A percentile compares a stretch with the other conserved stretches of the same genome.
These are phyloP conservation scores for Erynnis tages DNA, from an alignment of 2,888 invertebrate species.

Conservation along the genomic window DNA sequence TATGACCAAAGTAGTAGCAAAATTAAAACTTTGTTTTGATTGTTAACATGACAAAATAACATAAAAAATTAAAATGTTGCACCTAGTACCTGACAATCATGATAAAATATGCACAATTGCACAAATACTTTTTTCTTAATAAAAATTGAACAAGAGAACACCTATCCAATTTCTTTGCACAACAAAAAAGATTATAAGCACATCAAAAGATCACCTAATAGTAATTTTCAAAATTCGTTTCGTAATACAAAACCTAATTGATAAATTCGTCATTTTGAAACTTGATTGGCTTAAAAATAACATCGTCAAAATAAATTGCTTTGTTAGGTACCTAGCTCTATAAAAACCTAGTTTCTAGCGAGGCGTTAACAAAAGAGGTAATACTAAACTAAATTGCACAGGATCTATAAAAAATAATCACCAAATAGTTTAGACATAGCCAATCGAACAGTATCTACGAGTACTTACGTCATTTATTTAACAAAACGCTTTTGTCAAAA, in stretches of 20 bases:
- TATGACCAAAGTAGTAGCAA: too few relatives aligned
- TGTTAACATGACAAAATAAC: too few relatives aligned
- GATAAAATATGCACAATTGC: too few relatives aligned
- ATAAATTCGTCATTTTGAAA: constrained; percentile 23
- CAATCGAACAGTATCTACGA: constrained; percentile 20
- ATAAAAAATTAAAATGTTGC: too few relatives aligned
- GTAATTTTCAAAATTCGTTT: constrained; percentile 15
- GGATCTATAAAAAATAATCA: constrained; percentile 22
- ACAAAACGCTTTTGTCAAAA: constrained; percentile 9
- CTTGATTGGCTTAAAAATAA: constrained; percentile 24
- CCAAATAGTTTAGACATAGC: constrained; percentile 20
- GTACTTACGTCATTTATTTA: constrained; percentile 23
- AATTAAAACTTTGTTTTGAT: too few relatives aligned
- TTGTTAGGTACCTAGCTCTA: constrained; percentile 10
- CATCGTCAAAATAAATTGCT: constrained; percentile 27
- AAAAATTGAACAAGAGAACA: too few relatives aligned
- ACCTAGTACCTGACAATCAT: too few relatives aligned
- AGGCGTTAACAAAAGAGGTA: constrained; percentile 23
- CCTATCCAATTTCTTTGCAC: too few relatives aligned
- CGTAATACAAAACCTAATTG: constrained; percentile 20
- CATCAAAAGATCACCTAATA: not conserved
- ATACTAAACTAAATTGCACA: constrained; percentile 25
- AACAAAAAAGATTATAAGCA: too few relatives aligned
- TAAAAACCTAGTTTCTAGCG: constrained; percentile 23
- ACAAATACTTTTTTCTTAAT: too few relatives aligned